A percentile compares a stretch with the other conserved stretches of the same genome.
Conservation (phyloP, 1,140 invertebrate species). For the Caerostris extrusa region DNA sequence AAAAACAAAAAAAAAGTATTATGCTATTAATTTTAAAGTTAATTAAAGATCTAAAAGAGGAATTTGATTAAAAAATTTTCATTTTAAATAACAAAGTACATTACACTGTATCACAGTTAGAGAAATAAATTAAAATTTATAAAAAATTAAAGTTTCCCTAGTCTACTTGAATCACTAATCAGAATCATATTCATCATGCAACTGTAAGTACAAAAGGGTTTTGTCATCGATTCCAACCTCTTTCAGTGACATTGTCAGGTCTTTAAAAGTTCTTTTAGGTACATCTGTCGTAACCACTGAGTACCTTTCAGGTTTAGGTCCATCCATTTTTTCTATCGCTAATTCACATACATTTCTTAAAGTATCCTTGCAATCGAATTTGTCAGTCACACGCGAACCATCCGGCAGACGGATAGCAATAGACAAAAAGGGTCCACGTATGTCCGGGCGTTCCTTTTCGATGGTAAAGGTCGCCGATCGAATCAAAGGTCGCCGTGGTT, state of each 20-base stretch:
- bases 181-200: constrained; percentile 45
- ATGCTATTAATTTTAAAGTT: no score
- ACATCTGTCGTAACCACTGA: constrained; percentile 67
- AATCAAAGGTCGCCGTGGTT: constrained; percentile 53
- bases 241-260: constrained; percentile 66
- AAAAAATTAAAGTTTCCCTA: no score
- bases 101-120: no score
- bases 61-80: no score
- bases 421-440: constrained; percentile 24
- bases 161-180: neutral
- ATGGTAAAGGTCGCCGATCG: constrained; percentile 73
- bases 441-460: constrained; percentile 59
- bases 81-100: no score
- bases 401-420: constrained; percentile 67
- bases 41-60: no score
- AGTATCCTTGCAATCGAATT: constrained; percentile 68
- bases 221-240: constrained; percentile 73
- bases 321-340: constrained; percentile 40
- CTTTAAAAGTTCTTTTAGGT: constrained; percentile 66
- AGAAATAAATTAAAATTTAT: no score
- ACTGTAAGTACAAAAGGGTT: constrained; percentile 62
- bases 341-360: constrained; percentile 50
- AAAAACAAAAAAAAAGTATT: no score
- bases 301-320: neutral
- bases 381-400: constrained; percentile 30